Evolutionary conservation across 2,797 vertebrate genomes (phyloP), one percentile per base, ranked within the genome.

Genomic region (Spinus pinus): DNA sequence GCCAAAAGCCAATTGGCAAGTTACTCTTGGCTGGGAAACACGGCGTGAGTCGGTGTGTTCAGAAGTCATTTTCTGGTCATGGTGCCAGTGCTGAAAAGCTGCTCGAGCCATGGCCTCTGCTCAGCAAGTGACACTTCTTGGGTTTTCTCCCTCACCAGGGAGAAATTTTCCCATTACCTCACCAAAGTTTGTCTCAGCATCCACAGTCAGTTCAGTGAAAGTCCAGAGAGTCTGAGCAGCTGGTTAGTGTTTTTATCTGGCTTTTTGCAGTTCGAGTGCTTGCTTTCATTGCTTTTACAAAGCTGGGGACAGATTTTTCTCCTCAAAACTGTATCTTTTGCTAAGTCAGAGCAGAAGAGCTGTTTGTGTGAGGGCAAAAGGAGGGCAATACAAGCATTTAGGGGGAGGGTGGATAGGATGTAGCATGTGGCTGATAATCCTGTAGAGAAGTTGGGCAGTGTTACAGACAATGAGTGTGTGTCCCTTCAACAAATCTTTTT

Each of bases 1-100:
- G 62, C 56, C 41, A 77, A 90, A 91, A 88, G 49, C 88, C 65
- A 74, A 15, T 60, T 90, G 85, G 77, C 51, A 84, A 41, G 44
- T 78, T 82, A 58, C 11, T 15, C 53, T 58, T 73, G 42, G 23
- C 53, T 60, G 51, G 60, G 62, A 86, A 91, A 30, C 22, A 7
- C 2, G 3, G n/a, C 3, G 10, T 56, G 51, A 88, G n/a, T 51
- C 3, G 2, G 0, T n/a, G 41, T 33, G 28, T 71, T 72, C n/a
- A 65, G 35, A 61, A 69, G 35, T 81, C 20, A 25, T 44, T 81
- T 93, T 90, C 47, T 72, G 54, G 60, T 54, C 6, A 1, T 70
- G 35, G 7, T 73, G 54, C 51, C 42, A 64, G 57, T 60, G 39
- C 33, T 71, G 53, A 67, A 90, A 65, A 57, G 57, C 46, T 78